A percentile compares a stretch with the other conserved stretches of the same genome.
Evolutionary conservation across 2,797 vertebrate species (phyloP).

Genomic region (Gymnothorax javanicus): DNA sequence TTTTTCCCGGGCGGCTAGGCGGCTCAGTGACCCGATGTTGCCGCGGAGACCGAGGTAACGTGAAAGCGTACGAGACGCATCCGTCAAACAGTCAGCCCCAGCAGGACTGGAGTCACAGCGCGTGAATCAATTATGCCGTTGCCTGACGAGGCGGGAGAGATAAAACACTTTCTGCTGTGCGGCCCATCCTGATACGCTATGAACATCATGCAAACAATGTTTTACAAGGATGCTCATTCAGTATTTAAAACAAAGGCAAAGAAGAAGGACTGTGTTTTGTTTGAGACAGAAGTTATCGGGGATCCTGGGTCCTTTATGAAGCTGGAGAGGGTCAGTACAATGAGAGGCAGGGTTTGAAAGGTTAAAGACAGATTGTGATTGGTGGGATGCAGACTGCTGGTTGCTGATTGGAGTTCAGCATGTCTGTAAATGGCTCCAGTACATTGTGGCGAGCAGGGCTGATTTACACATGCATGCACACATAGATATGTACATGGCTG

Average conservation of each 20-base stretch:
- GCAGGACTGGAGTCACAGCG: slow-evolving; percentile 17
- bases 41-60: slow-evolving; percentile 3
- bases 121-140: slow-evolving; percentile 3
- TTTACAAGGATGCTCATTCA: background rate
- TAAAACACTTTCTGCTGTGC: slow-evolving; percentile 19
- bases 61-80: slow-evolving; percentile 20
- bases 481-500: background rate
- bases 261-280: slow-evolving; percentile 65
- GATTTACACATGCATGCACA: slow-evolving; percentile 8
- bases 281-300: slow-evolving; percentile 75
- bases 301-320: slow-evolving; percentile 82
- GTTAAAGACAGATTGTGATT: slow-evolving; percentile 74
- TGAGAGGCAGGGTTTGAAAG: slow-evolving; percentile 73
- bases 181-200: background rate
- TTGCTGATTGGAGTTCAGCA: slow-evolving; percentile 63
- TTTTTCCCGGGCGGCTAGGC: slow-evolving; percentile 36
- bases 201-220: background rate
- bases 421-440: slow-evolving; percentile 56
- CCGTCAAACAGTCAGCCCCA: slow-evolving; percentile 16
- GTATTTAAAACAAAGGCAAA: background rate
- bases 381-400: slow-evolving; percentile 59
- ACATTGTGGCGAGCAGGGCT: slow-evolving; percentile 53
- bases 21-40: background rate
- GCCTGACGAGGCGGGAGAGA: slow-evolving; percentile 5
- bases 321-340: slow-evolving; percentile 62